Conservation (phyloP, 2,888 invertebrate genomes). For the Standfussiana lucernea region DNA sequence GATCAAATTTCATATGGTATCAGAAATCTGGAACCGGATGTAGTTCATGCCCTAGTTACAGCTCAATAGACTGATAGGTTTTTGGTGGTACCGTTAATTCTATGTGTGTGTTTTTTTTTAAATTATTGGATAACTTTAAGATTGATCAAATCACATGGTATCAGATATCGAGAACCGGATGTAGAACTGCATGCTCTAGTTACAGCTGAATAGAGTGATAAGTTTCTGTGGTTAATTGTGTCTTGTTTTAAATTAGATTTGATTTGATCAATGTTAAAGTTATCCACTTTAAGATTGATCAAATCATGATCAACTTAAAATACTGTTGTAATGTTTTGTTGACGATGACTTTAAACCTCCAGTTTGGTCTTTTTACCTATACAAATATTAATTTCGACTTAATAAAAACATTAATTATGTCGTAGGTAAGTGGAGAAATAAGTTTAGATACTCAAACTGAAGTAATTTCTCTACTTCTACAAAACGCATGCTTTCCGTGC, state of each 20-base stretch:
- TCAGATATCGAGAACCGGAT: too few species aligned
- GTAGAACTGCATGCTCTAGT: not conserved
- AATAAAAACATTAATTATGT: not conserved
- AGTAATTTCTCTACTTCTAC: not conserved
- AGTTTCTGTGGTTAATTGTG: not conserved
- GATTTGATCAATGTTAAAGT: too few species aligned
- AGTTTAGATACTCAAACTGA: not conserved
- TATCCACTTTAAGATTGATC: not conserved
- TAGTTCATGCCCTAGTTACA: too few species aligned
- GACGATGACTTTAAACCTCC: not conserved
- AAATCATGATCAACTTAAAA: not conserved
- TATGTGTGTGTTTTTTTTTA: too few species aligned
- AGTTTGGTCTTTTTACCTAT: not conserved
- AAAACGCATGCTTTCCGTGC: not conserved
- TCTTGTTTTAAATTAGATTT: not conserved
- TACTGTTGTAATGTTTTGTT: not conserved
- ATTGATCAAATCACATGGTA: too few species aligned
- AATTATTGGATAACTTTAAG: too few species aligned
- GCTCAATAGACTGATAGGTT: too few species aligned
- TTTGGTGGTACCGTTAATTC: too few species aligned
- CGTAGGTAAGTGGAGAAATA: not conserved
- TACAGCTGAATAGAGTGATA: not conserved
- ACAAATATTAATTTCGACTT: not conserved
- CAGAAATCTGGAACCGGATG: too few species aligned
- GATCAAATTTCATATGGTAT: too few species aligned